A percentile compares a stretch with the other conserved stretches of the same genome.
Conservation (phyloP, 2,113 vertebrate genomes). For the Anser brachyrhynchus region DNA sequence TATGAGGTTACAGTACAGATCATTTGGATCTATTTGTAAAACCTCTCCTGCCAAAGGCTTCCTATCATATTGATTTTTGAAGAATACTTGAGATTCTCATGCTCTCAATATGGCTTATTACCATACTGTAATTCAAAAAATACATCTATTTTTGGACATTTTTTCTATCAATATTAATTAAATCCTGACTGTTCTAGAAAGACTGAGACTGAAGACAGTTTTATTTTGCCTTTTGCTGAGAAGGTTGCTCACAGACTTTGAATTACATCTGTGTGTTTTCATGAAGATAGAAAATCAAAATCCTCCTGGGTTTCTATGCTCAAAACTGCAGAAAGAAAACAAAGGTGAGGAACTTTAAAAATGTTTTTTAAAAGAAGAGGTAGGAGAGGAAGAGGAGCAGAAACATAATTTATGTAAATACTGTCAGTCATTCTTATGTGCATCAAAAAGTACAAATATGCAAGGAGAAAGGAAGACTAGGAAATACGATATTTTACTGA, state of each 20-base stretch:
- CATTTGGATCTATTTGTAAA: conserved; percentile 27
- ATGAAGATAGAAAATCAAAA: neutral
- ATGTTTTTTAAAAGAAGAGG: neutral
- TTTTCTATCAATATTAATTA: conserved; percentile 36
- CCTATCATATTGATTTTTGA: conserved; percentile 42
- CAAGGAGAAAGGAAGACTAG: neutral
- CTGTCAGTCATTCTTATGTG: neutral
- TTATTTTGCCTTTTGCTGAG: neutral
- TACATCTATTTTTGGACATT: neutral
- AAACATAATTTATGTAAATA: neutral
- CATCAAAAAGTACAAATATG: neutral
- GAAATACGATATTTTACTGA: neutral
- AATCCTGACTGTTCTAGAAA: neutral
- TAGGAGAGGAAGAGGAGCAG: neutral
- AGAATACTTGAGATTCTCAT: conserved; percentile 14
- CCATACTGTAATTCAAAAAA: conserved; percentile 21
- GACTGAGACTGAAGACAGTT: neutral
- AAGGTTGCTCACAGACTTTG: neutral
- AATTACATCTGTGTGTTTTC: neutral
- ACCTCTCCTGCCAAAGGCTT: conserved; percentile 29
- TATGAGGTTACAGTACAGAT: conserved; percentile 21
- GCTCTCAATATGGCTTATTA: conserved; percentile 35
- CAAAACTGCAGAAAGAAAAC: neutral
- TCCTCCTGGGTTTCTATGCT: neutral
- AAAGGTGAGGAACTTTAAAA: neutral